Base-by-base conservation (phyloP, 2,113 vertebrate genomes). In the rat (Rattus norvegicus) region DNA sequence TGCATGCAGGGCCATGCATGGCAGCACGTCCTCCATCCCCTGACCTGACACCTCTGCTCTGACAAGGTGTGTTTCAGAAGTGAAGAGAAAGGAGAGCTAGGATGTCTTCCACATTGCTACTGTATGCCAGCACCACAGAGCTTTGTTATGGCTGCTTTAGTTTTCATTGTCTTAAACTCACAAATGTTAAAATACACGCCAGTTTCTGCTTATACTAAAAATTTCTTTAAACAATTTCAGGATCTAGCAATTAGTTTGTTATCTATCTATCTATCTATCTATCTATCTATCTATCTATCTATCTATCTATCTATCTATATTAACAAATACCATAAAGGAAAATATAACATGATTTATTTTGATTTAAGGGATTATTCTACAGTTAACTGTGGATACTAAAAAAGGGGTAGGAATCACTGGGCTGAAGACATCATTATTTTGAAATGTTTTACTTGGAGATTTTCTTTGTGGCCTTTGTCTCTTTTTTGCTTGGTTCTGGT, bases 61-160 rank as follows among this genome's bases (percentile, higher is more conserved):
- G 97, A 96, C 70, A 92, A 49, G 90, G 0, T 80, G 63, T 33
- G 65, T 93, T 91, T 91, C 79, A 95, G 65, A 87, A 90, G 83
- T 39, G 4, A 94, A 91, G n/a, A 70, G 85, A 95, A 1, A 88
- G 73, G 81, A 87, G 52, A 92, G 90, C 47, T 52, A 92, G 94
- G 67, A 80, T 67, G 11, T 63, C 81, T 26, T 59, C 69, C 54
- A 24, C 49, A 72, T 5, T 93, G 16, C 73, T 63, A 67, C 8
- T 90, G 63, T 28, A 69, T 2, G 52, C 52, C 59, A 28, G 49
- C 36, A 72, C 91, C 83, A 75, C 63, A 88, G 11, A 14, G 49
- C 2, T 52, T 72, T 33, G 30, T 47, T 75, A 63, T 65, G 26
- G 65, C 73, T 30, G 49, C 88, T 85, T 91, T 65, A 67, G 36